Evolutionary conservation across 1,140 invertebrate species (phyloP), one percentile per base, ranked within the genome.

Genomic region (Drosophila pseudoobscura): DNA sequence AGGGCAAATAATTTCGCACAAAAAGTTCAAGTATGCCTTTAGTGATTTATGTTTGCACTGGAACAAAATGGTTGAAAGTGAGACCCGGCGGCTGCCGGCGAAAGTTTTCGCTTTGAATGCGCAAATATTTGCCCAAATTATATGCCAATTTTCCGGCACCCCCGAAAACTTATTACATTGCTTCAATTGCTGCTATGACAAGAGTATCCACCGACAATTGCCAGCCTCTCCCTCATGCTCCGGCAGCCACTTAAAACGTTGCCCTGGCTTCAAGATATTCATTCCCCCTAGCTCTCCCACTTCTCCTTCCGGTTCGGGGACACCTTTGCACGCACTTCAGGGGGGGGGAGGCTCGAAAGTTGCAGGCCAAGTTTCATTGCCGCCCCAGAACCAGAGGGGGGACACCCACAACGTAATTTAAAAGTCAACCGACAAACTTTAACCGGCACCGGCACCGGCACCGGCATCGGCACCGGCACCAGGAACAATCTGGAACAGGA

Each of bases 361-460:
- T 58, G 50, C 56, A 43, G 44, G 59, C 54, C 44, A 64, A 78
- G 68, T 72, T 72, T 54, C 43, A 31, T 11, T 45, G 52, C 41
- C 17, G 26, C 50, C 52, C 43, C 35, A 39, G 35, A 31, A 29
- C 35, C 24, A 22, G 24, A 17, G n/a, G 24, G 24, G 11, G 11
- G 13, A 39, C 51, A 31, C 29, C 55, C 50, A 57, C 65, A 56
- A 80, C 24, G 56, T 56, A 71, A 84, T 75, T 84, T 79, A 71
- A 75, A 79, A 83, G 75, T 83, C 54, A 71, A 73, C 17, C 53
- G 62, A 58, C 55, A 70, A 85, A 80, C 78, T 85, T 84, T 74
- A 87, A 85, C 51, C 72, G 55, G 74, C 78, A 63, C 35, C 49
- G 56, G 77, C 75, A 60, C 3, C 29, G 8, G 29, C 29, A 31